Conservation (phyloP, 2,888 invertebrate genomes). For the Noctua comes region DNA sequence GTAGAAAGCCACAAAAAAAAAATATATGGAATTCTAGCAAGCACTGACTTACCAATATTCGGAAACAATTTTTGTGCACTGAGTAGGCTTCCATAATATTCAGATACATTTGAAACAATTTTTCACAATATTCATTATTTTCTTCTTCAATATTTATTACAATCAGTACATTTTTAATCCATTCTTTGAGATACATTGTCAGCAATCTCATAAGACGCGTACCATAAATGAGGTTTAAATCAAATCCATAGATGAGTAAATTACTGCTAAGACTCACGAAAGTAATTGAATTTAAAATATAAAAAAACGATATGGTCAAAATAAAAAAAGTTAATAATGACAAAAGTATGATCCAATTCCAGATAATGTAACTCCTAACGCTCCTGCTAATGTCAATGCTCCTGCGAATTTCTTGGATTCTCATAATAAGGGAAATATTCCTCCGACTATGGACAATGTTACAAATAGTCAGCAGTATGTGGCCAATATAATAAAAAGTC, state of each 20-base stretch:
- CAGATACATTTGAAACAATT: background rate
- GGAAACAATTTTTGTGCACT: background rate
- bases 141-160: background rate
- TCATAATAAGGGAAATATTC: slow-evolving; percentile 2
- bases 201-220: background rate
- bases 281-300: too few species aligned
- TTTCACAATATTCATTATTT: background rate
- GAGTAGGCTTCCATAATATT: slow-evolving; percentile 8
- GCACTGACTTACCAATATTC: slow-evolving; percentile 7
- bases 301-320: background rate
- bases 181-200: slow-evolving; percentile 1
- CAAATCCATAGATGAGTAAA: background rate
- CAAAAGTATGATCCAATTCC: background rate
- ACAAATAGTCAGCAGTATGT: background rate
- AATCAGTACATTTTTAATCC: background rate
- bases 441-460: background rate
- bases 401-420: background rate
- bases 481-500: background rate
- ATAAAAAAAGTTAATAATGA: background rate
- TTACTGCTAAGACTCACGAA: background rate
- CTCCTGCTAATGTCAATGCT: background rate
- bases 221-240: slow-evolving; percentile 15
- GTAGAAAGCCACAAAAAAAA: background rate
- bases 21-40: background rate
- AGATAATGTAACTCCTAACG: background rate